Percentiles rank a stretch among this genome's conserved stretches.
These are phyloP conservation scores for Holotrichia oblita DNA, from an alignment of 1,140 invertebrate species.

Conservation along the genomic window DNA sequence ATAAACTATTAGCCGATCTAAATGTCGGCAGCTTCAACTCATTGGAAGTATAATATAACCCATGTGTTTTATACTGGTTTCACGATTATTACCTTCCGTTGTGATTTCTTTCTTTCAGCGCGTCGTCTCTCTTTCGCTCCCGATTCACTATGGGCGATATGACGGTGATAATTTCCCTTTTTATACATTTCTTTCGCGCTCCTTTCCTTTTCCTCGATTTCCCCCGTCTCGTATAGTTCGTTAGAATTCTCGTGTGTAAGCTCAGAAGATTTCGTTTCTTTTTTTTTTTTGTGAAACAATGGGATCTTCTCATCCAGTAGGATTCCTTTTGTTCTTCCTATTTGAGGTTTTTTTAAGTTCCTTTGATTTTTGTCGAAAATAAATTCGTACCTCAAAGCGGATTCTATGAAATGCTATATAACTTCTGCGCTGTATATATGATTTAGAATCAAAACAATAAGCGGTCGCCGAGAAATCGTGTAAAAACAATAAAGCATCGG, in stretches of 20 bases:
- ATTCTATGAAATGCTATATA: too few relatives aligned
- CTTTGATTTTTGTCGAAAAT: too few relatives aligned
- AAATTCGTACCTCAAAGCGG: too few relatives aligned
- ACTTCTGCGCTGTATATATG: too few relatives aligned
- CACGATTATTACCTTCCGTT: conserved; percentile 35
- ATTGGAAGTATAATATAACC: conserved; percentile 37
- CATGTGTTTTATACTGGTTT: conserved; percentile 31
- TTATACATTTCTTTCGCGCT: background rate
- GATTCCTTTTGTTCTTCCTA: background rate
- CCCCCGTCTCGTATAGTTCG: background rate
- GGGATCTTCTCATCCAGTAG: background rate
- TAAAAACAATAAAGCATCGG: too few relatives aligned
- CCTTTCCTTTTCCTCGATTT: background rate
- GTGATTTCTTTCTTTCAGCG: conserved; percentile 23
- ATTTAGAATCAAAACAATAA: too few relatives aligned
- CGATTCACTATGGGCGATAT: background rate
- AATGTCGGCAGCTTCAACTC: conserved; percentile 35
- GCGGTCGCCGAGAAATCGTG: too few relatives aligned
- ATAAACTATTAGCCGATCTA: conserved; percentile 36
- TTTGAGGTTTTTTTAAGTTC: background rate
- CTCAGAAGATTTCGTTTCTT: background rate
- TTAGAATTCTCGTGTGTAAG: background rate
- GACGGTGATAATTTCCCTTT: background rate
- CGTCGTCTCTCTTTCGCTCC: background rate
- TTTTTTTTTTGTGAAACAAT: background rate